Evolutionary conservation across 2,113 vertebrate genomes (phyloP).

Genomic region (Cephalopterus ornatus): DNA sequence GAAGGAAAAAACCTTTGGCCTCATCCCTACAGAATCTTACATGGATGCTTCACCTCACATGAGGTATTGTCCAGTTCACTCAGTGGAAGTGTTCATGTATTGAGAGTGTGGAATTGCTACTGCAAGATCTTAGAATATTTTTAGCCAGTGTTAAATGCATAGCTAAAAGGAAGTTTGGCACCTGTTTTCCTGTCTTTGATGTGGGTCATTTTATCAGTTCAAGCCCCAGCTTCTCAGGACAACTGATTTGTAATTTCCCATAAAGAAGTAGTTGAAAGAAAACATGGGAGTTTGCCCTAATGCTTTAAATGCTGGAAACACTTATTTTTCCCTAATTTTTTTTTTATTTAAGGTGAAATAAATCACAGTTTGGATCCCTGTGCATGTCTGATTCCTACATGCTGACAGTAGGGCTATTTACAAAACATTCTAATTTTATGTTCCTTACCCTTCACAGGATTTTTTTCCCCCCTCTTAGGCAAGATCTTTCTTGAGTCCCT

Average conservation of each 20-base stretch:
- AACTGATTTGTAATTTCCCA: not conserved
- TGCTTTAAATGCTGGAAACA: not conserved
- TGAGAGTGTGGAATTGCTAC: not conserved
- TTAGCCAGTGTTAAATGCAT: not conserved
- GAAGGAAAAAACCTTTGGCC: not conserved
- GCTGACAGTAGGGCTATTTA: not conserved
- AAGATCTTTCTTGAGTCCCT: not conserved
- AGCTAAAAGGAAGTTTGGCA: not conserved
- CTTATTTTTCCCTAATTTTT: not conserved
- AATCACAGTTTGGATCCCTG: not conserved
- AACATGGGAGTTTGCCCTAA: not conserved
- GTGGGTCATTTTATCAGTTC: not conserved
- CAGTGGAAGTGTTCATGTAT: not conserved
- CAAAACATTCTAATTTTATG: not conserved
- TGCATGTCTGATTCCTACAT: not conserved
- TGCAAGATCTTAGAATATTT: not conserved
- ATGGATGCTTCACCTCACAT: fast-evolving
- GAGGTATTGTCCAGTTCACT: not conserved
- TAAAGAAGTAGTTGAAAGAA: not conserved
- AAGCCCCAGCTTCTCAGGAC: not conserved
- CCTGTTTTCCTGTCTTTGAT: not conserved
- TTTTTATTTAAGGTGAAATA: not conserved
- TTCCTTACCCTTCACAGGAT: not conserved
- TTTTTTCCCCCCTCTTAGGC: not conserved
- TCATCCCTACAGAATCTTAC: not conserved